Evolutionary conservation across 2,888 invertebrate genomes (phyloP).

Genomic region (Meteorus colon): DNA sequence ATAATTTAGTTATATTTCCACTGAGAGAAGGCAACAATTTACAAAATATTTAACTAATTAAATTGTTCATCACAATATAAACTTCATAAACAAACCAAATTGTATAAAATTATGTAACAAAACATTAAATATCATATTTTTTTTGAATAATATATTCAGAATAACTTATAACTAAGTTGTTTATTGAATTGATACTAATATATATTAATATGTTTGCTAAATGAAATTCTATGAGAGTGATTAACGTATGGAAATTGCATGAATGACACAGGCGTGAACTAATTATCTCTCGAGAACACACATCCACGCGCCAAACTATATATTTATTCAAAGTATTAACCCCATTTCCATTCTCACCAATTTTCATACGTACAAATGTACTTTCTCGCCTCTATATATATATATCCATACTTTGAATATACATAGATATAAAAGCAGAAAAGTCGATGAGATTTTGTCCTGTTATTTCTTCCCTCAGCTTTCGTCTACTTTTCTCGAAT

Average conservation of each 20-base stretch:
- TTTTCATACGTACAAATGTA: background rate
- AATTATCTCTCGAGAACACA: background rate
- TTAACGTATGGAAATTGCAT: constrained; percentile 1
- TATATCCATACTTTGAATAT: background rate
- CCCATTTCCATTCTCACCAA: constrained; percentile 3
- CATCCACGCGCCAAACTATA: background rate
- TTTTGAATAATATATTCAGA: background rate
- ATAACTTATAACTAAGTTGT: background rate
- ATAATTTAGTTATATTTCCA: too few relatives aligned
- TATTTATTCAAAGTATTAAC: background rate
- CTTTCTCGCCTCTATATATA: background rate
- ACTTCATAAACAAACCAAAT: too few relatives aligned
- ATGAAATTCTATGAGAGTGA: background rate
- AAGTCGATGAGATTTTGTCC: constrained; percentile 6
- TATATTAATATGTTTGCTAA: background rate
- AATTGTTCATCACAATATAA: too few relatives aligned
- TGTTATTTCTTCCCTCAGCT: constrained; percentile 1
- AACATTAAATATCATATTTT: too few relatives aligned
- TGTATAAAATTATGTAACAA: too few relatives aligned
- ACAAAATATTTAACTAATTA: too few relatives aligned
- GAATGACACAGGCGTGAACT: background rate
- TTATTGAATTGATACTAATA: background rate
- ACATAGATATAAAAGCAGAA: constrained; percentile 4
- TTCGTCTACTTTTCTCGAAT: background rate
- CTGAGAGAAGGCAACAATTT: too few relatives aligned